Base-by-base conservation (phyloP, 92 coral and sea anemone genomes). In the Palythoa heliodiscus region DNA sequence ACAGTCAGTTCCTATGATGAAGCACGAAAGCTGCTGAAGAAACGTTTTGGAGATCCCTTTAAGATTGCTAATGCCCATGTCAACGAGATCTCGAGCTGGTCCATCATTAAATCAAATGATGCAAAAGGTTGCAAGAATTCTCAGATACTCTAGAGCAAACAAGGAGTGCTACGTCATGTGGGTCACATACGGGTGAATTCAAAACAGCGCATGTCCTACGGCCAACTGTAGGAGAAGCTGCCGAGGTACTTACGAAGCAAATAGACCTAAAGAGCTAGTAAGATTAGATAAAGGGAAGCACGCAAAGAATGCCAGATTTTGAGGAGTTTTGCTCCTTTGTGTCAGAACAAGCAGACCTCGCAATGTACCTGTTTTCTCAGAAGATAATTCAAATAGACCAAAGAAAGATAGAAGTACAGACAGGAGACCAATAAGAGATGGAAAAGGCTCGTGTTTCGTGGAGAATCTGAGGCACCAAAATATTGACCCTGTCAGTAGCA, bases 1-100 rank as follows among this genome's bases (percentile, higher is more conserved):
- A 47, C 90, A 37, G 82, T 8, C 52, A 71, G 70, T 22, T 82
- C 93, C 10, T 93, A 90, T 61, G 15, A 43, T 19, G 91, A 93
- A 60, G 91, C 96, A 64, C 87, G 87, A 75, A 58, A 61, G 38
- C 73, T 93, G 60, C 57, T 93, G 54, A 86, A 78, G 88, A 90
- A 87, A 20, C 90, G 88, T 52, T 89, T 87, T 82, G 93, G 96
- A 17, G 87, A 93, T 75, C 92, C 92, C 9, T 90, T 87, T 86
- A 88, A 88, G 40, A 83, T 93, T 63, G 91, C 96, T 13, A 88
- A 77, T 79, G 93, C 93, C n/a, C 77, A 90, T 67, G 86, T 88
- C 22, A 72, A 88, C 23, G 80, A 81, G 43, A 73, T 91, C 52
- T 69, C 90, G 11, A 76, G 38, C 50, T 93, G 93, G 93, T 89